These are phyloP conservation scores for Callosobruchus maculatus DNA, from an alignment of 2,888 invertebrate genomes.

Conservation along the genomic window DNA sequence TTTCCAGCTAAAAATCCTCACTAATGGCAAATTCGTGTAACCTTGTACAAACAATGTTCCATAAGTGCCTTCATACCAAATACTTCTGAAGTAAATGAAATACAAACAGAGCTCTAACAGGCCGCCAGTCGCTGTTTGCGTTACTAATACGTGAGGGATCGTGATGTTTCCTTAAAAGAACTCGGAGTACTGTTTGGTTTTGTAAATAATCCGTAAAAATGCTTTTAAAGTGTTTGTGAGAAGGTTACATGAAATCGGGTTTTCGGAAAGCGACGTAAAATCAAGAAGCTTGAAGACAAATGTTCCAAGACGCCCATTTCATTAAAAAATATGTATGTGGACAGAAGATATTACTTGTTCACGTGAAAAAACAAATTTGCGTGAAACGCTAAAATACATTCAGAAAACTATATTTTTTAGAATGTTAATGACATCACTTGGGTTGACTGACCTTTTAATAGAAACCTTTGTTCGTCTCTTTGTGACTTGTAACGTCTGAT, in stretches of 20 bases:
- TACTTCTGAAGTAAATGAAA: constrained; percentile 34
- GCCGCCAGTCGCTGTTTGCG: constrained; percentile 9
- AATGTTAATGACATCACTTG: too few species aligned
- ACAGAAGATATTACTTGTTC: background rate
- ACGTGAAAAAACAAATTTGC: background rate
- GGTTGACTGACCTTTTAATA: too few species aligned
- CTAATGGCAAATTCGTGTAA: constrained; percentile 34
- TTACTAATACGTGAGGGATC: background rate
- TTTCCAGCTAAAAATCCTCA: background rate
- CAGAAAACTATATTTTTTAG: too few species aligned
- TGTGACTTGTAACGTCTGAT: too few species aligned
- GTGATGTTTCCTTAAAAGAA: background rate
- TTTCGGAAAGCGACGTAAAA: background rate
- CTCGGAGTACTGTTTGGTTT: background rate
- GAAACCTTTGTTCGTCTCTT: too few species aligned
- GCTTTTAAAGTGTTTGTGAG: background rate
- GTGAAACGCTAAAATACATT: background rate
- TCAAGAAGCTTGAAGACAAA: background rate
- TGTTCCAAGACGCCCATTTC: background rate
- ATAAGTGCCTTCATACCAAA: constrained; percentile 33
- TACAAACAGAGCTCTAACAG: constrained; percentile 34
- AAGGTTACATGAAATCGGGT: background rate
- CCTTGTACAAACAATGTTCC: constrained; percentile 29
- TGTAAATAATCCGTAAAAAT: background rate
- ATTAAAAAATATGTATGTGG: background rate